Conservation (phyloP, 2,113 vertebrate genomes). For the Danio rerio region GRCz12tu NC_133189.1:33591001-33591500, state of each 20-base stretch:
- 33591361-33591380: conserved; percentile 51
- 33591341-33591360: conserved; percentile 61
- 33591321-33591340: conserved; percentile 55
- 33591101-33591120: conserved; percentile 44
- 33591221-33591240: conserved; percentile 51
- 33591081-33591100: conserved; percentile 5
- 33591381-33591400: conserved; percentile 53
- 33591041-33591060: background rate
- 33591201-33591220: conserved; percentile 54
- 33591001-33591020: background rate
- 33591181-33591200: conserved; percentile 8
- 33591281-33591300: conserved; percentile 56
- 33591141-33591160: conserved; percentile 12
- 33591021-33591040: background rate
- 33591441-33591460: conserved; percentile 54
- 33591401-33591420: conserved; percentile 60
- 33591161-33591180: conserved; percentile 7
- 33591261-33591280: conserved; percentile 10
- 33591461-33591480: conserved; percentile 58
- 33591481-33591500: conserved; percentile 44
- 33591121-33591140: conserved; percentile 36
- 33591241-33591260: conserved; percentile 14
- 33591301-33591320: conserved; percentile 57
- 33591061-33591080: background rate
- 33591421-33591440: conserved; percentile 65